These are phyloP conservation scores for Channa argus DNA, from an alignment of 2,113 vertebrate species.

Conservation along the genomic window DNA sequence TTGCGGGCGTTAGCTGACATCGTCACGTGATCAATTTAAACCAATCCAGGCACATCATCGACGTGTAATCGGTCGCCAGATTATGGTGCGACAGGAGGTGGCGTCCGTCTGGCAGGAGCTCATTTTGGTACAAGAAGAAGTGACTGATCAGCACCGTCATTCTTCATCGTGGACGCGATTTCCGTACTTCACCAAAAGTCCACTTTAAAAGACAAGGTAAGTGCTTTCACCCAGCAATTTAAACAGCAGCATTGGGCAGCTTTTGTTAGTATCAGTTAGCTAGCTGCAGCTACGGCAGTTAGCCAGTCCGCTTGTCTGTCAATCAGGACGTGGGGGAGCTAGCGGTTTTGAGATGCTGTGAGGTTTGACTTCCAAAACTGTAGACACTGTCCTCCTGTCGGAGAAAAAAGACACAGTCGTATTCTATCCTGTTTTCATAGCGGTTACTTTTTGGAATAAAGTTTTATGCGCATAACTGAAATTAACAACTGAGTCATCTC, in stretches of 20 bases:
- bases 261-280: constrained; percentile 13
- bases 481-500: neutral
- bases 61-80: constrained; percentile 70
- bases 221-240: neutral
- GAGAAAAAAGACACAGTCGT: fast-evolving
- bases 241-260: neutral
- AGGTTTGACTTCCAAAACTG: constrained; percentile 16
- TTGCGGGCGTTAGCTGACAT: constrained; percentile 11
- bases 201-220: constrained; percentile 62
- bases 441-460: neutral
- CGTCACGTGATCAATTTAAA: constrained; percentile 30
- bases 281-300: constrained; percentile 32
- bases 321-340: constrained; percentile 11
- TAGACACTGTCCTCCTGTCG: neutral
- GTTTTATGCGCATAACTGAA: neutral
- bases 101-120: constrained; percentile 26
- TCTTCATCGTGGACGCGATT: neutral
- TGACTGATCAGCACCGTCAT: constrained; percentile 10
- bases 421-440: neutral
- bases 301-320: constrained; percentile 10
- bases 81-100: constrained; percentile 73
- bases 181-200: constrained; percentile 11
- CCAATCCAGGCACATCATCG: constrained; percentile 55
- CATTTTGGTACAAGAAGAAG: constrained; percentile 16
- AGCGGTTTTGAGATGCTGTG: constrained; percentile 36